Base-by-base conservation (phyloP, 2,797 vertebrate genomes). In the Sebastes baramenuke region DNA sequence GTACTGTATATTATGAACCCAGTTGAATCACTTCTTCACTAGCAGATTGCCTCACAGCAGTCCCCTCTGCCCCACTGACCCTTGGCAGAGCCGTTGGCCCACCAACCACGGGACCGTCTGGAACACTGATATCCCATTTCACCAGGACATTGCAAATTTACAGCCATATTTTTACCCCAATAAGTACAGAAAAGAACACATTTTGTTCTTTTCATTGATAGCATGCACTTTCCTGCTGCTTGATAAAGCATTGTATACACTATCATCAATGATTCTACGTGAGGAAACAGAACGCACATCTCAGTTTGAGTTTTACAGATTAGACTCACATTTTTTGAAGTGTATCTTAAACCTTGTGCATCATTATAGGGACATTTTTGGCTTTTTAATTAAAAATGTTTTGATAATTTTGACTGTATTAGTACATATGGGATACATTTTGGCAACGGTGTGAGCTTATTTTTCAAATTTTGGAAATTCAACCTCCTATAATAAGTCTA, bases 61-160 rank as follows among this genome's bases (percentile, higher is more conserved):
- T 84, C 66, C 58, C 66, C 76, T 86, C 80, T 84, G 66, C 38
- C 80, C 78, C 80, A 84, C 68, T 92, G 86, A 91, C 90, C 80
- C 77, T 65, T 55, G 29, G 74, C 67, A 65, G 30, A 32, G 32
- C 64, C 11, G 4, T 29, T 72, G 58, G 73, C 79, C 77, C 88
- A 79, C 54, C 65, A 7, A 77, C 81, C 80, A 76, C n/a, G 6
- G 67, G 85, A 89, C 83, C 16, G 81, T 88, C 86, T 91, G 90
- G 83, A 81, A 59, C 34, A 73, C 71, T 78, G 64, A 70, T 60
- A 61, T 52, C 42, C 52, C 32, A 34, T 84, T 83, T 80, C 32
- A 75, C 22, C 22, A 36, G 71, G 66, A 81, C 64, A 36, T 42
- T 60, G 24, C 38, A 74, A 76, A 85, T 75, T 66, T 13, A 34